These are phyloP conservation scores for Athalia rosae DNA, from an alignment of 2,888 invertebrate genomes.

Conservation along the genomic window DNA sequence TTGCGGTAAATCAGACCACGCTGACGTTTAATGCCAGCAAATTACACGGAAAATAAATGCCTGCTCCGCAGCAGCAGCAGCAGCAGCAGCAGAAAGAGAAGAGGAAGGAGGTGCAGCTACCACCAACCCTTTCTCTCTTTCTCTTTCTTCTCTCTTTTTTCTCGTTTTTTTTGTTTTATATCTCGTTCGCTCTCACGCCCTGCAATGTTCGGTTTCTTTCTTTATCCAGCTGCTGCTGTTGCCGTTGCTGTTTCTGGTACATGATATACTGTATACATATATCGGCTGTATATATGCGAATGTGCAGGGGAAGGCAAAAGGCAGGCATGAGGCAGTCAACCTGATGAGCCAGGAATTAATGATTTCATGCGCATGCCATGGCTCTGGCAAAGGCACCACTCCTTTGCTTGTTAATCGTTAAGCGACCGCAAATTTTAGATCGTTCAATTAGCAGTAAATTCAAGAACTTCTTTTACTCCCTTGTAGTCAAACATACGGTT, in stretches of 20 bases:
- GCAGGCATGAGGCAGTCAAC: conserved; percentile 35
- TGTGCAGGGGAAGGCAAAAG: conserved; percentile 2
- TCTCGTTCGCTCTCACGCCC: conserved; percentile 34
- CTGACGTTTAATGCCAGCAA: conserved; percentile 71
- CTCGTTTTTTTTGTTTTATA: conserved; percentile 10
- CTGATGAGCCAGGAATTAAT: conserved; percentile 62
- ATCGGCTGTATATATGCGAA: neutral
- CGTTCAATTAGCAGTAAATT: conserved; percentile 69
- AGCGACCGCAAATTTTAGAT: conserved; percentile 64
- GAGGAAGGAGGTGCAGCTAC: neutral
- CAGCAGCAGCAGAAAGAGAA: neutral
- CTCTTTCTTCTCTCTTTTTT: neutral
- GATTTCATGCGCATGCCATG: conserved; percentile 62
- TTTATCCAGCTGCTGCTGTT: neutral
- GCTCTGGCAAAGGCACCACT: conserved; percentile 14
- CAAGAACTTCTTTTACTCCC: conserved; percentile 52
- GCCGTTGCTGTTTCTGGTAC: neutral
- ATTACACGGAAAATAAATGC: conserved; percentile 72
- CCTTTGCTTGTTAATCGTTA: conserved; percentile 58
- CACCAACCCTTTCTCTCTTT: conserved; percentile 26
- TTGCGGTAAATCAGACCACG: conserved; percentile 70
- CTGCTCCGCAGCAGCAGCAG: conserved; percentile 45
- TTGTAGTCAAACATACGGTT: neutral
- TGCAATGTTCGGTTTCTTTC: conserved; percentile 29
- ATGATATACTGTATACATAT: too few species aligned